Evolutionary conservation across 2,113 vertebrate genomes (phyloP).

Genomic region (Seriola quinqueradiata): DNA sequence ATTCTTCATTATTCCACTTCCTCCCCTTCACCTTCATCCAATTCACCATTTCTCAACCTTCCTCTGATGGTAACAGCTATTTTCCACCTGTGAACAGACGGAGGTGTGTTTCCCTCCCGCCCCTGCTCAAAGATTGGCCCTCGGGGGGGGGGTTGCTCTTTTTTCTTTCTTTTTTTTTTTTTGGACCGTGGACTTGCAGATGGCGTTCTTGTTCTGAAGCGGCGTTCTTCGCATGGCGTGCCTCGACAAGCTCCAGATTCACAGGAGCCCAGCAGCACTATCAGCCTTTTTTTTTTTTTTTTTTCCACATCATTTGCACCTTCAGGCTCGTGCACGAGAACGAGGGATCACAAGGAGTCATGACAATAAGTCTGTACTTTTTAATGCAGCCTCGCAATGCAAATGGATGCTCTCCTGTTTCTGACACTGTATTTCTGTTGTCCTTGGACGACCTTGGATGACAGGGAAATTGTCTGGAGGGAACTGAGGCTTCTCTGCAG

Average conservation of each 20-base stretch:
- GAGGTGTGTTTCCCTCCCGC: conserved; percentile 14
- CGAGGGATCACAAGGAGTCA: neutral
- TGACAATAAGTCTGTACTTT: conserved; percentile 29
- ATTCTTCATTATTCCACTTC: neutral
- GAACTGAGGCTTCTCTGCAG: conserved; percentile 6
- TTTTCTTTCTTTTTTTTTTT: conserved; percentile 14
- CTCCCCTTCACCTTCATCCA: neutral
- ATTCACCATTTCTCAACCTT: conserved; percentile 24
- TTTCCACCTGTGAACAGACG: conserved; percentile 32
- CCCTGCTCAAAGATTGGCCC: conserved; percentile 26
- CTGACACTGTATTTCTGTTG: conserved; percentile 12
- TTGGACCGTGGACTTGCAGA: conserved; percentile 46
- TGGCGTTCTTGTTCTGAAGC: conserved; percentile 49
- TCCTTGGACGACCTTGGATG: conserved; percentile 41
- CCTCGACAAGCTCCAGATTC: conserved; percentile 60
- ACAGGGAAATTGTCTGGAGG: neutral
- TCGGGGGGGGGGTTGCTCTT: conserved; percentile 11
- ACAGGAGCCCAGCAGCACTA: conserved; percentile 43
- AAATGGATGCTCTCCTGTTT: conserved; percentile 4
- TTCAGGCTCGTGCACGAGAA: neutral
- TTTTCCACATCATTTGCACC: conserved; percentile 67
- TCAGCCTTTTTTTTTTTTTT: conserved; percentile 8
- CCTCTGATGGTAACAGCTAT: conserved; percentile 10
- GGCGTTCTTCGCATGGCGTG: conserved; percentile 58
- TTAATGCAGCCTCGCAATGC: neutral